phyloP scores from a whole-genome alignment of 1,140 invertebrate species.

The Aethina tumida region DNA sequence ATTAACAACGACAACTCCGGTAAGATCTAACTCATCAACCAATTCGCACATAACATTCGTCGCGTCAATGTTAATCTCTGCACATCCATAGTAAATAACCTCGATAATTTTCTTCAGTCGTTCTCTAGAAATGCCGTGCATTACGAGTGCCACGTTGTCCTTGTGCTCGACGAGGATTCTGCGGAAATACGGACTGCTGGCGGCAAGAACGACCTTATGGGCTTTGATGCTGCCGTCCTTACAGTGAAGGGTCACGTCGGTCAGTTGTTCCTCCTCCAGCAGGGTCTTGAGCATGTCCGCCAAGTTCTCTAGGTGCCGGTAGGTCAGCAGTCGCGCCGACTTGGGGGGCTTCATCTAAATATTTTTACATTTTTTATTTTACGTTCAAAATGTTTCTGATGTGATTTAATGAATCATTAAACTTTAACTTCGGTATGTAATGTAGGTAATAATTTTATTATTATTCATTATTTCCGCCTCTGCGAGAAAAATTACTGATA shows the following conservation, averaged over 20 bases:
- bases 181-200: constrained; percentile 64
- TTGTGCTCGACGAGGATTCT: constrained; percentile 26
- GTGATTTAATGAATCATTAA: too few species aligned
- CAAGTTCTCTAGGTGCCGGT: constrained; percentile 63
- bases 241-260: constrained; percentile 55
- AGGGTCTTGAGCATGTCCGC: constrained; percentile 59
- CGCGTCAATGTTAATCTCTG: constrained; percentile 21
- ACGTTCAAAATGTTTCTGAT: too few species aligned
- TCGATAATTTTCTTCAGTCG: constrained; percentile 25
- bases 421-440: too few species aligned
- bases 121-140: constrained; percentile 19
- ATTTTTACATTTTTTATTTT: too few species aligned
- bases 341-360: constrained; percentile 21
- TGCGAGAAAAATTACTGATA: too few species aligned
- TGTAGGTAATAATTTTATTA: too few species aligned
- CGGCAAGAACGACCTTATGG: constrained; percentile 60
- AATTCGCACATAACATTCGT: constrained; percentile 19
- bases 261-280: constrained; percentile 56
- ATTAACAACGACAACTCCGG: constrained; percentile 17
- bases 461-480: too few species aligned
- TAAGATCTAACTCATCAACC: constrained; percentile 26
- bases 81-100: constrained; percentile 26
- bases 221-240: constrained; percentile 54
- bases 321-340: constrained; percentile 41
- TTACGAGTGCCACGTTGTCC: constrained; percentile 23